Evolutionary conservation across 2,797 vertebrate species (phyloP).

Genomic region (Molossus alvarezi): DNA sequence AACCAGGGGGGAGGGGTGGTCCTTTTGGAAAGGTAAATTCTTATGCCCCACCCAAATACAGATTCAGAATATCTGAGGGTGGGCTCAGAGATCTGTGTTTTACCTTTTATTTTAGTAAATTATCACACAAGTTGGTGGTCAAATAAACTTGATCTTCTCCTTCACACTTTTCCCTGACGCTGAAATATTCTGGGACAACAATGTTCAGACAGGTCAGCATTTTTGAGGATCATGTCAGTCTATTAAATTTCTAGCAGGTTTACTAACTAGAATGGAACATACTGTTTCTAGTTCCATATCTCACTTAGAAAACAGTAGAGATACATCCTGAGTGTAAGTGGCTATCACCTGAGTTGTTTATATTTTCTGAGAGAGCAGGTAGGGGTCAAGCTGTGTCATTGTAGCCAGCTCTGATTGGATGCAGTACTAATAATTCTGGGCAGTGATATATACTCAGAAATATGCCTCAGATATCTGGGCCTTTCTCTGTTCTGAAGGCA

Average conservation of each 20-base stretch:
- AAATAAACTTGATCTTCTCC: neutral
- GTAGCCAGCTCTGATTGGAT: neutral
- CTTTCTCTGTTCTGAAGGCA: conserved; percentile 48
- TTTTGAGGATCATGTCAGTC: neutral
- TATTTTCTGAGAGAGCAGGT: conserved; percentile 39
- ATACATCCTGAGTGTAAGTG: neutral
- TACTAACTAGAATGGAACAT: conserved; percentile 12
- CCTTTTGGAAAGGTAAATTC: neutral
- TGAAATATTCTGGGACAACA: neutral
- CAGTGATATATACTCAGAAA: conserved; percentile 51
- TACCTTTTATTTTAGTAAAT: neutral
- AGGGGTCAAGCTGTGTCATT: neutral
- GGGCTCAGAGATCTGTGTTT: neutral
- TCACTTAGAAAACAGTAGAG: neutral
- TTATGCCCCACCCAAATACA: neutral
- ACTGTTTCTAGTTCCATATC: neutral
- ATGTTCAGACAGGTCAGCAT: neutral
- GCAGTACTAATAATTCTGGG: conserved; percentile 46
- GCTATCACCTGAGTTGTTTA: neutral
- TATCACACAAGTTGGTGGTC: neutral
- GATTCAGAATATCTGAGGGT: neutral
- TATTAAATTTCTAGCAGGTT: neutral
- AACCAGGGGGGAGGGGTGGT: too few species aligned
- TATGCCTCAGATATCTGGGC: neutral
- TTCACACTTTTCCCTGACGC: neutral